phyloP scores from a whole-genome alignment of 2,113 vertebrate genomes.

The Hipposideros armiger region DNA sequence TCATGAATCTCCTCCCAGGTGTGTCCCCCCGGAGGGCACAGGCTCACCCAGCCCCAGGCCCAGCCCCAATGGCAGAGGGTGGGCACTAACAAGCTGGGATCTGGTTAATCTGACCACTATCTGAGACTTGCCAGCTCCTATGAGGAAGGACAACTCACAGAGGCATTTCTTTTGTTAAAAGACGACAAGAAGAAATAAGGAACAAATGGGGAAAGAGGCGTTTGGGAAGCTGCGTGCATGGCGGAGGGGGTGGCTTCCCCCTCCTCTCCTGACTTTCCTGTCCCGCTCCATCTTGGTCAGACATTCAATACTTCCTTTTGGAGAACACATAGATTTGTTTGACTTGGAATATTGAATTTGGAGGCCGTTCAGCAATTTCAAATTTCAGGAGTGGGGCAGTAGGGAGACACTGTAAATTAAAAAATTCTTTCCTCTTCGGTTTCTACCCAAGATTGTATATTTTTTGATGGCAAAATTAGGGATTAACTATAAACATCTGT shows the following conservation, averaged over 20 bases:
- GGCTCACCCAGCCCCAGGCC: not conserved
- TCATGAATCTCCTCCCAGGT: not conserved
- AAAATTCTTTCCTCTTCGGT: conserved; percentile 82
- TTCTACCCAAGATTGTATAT: conserved; percentile 79
- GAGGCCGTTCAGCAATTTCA: conserved; percentile 77
- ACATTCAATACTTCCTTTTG: conserved; percentile 80
- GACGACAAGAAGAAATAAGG: not conserved
- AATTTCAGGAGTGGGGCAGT: conserved; percentile 77
- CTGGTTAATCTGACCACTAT: too few relatives aligned
- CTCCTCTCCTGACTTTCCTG: not conserved
- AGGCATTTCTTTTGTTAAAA: conserved; percentile 64
- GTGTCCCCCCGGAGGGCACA: not conserved
- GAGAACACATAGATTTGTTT: conserved; percentile 78
- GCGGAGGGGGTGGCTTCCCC: not conserved
- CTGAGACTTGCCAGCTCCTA: not conserved
- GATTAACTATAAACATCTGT: conserved; percentile 84
- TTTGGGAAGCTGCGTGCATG: not conserved
- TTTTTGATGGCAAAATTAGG: conserved; percentile 84
- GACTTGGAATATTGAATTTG: conserved; percentile 80
- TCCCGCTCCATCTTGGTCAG: conserved; percentile 68
- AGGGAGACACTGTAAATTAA: conserved; percentile 79
- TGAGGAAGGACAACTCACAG: not conserved
- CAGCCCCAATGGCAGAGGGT: not conserved
- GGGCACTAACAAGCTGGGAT: not conserved
- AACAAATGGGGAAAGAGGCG: conserved; percentile 12